Conservation (phyloP, 2,888 invertebrate species). For the Beris morrisii region DNA sequence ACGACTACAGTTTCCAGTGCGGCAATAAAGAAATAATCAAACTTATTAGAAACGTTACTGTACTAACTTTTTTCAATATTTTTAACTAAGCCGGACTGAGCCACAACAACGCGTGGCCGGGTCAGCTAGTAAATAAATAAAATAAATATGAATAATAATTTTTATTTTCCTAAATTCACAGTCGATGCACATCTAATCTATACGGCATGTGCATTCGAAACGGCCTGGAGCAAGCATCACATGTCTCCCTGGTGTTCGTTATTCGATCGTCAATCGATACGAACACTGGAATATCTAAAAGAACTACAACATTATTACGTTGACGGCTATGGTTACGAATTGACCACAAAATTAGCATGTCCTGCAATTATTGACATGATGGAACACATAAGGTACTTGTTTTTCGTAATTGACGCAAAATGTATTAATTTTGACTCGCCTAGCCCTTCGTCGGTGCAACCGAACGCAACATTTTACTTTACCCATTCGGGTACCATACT, state of each 20-base stretch:
- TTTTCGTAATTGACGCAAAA: not conserved
- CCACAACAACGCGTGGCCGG: no score
- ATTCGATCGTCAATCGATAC: slow-evolving; percentile 65
- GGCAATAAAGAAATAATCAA: no score
- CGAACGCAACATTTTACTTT: slow-evolving; percentile 70
- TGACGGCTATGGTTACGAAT: slow-evolving; percentile 76
- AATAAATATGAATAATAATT: no score
- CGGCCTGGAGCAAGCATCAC: slow-evolving; percentile 69
- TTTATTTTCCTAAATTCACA: slow-evolving; percentile 44
- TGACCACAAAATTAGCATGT: slow-evolving; percentile 77
- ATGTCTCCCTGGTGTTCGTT: slow-evolving; percentile 79
- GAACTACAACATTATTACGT: slow-evolving; percentile 81
- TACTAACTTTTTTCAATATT: no score
- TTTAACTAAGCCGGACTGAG: no score
- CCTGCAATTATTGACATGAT: slow-evolving; percentile 71
- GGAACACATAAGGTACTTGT: slow-evolving; percentile 66
- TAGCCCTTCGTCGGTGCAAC: slow-evolving; percentile 46
- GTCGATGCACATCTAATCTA: slow-evolving; percentile 68
- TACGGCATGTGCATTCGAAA: slow-evolving; percentile 77
- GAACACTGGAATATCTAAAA: slow-evolving; percentile 70
- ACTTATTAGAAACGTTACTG: no score
- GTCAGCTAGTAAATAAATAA: no score
- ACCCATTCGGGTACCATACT: slow-evolving; percentile 81
- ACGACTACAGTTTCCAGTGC: no score
- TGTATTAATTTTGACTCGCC: slow-evolving; percentile 24